Evolutionary conservation across 1,140 invertebrate genomes (phyloP), one percentile per base, ranked within the genome.

Genomic region (Metaphire vulgaris): DNA sequence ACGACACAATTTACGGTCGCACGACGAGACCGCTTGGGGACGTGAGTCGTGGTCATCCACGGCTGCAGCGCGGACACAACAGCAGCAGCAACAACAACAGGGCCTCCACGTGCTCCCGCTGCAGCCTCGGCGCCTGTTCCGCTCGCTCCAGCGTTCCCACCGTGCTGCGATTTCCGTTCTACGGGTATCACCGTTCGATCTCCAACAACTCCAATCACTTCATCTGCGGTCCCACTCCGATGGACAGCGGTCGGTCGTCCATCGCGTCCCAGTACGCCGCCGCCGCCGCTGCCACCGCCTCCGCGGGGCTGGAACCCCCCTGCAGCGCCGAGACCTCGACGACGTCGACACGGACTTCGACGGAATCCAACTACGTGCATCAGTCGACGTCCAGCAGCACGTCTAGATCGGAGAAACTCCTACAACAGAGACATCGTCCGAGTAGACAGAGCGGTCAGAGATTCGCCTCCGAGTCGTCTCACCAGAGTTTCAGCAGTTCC

Each of bases 81-180:
- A n/a, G n/a, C n/a, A n/a, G n/a, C n/a, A n/a, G n/a, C n/a, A n/a
- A n/a, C 64, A n/a, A n/a, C 64, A 15, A 26, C 67, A 69, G 26
- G 67, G 6, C 6, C 67, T 69, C 67, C n/a, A 69, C 31, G 2
- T 69, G 67, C 67, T 56, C 41, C 6, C n/a, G 14, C n/a, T 28
- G 67, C 67, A 31, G 30, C n/a, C 67, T 69, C n/a, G n/a, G n/a
- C 2, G 2, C n/a, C 2, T 69, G 26, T 26, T 69, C 67, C 6
- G 14, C 67, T 31, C 67, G 67, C 2, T 69, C 67, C 67, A 69
- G 67, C 67, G 67, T 69, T 14, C 67, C 67, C 2, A 69, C 67
- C 67, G 67, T 69, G 2, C 6, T 69, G 67, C n/a, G 67, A 26
- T 26, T 69, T 26, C 67, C 67, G 14, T 28, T 69, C n/a, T 26